Evolutionary conservation across 2,888 invertebrate genomes (phyloP).

Genomic region (Diploptera punctata): DNA sequence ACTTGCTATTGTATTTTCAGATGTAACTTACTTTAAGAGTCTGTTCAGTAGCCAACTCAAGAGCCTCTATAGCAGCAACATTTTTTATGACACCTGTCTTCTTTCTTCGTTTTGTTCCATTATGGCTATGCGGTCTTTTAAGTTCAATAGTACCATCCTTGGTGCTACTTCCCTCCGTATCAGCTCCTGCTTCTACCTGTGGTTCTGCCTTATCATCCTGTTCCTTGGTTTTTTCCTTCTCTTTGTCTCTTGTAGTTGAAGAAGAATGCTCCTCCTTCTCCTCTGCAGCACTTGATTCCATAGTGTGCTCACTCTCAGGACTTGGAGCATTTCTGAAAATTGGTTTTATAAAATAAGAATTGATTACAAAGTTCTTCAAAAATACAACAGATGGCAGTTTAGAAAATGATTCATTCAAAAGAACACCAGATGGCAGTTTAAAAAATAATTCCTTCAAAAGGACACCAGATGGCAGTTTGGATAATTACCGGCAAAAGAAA

Average conservation of each 20-base stretch:
- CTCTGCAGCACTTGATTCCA: constrained; percentile 9
- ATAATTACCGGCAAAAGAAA: too few species aligned
- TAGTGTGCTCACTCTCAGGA: constrained; percentile 22
- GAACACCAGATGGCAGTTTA: too few species aligned
- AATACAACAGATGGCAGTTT: too few species aligned
- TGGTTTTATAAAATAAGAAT: too few species aligned
- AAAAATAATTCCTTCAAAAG: too few species aligned
- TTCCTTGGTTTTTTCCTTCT: constrained; percentile 46
- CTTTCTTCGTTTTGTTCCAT: constrained; percentile 48
- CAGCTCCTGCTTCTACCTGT: constrained; percentile 43
- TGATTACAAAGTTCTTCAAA: too few species aligned
- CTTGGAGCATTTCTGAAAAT: constrained; percentile 8
- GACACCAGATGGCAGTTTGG: too few species aligned
- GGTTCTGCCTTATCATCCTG: constrained; percentile 45
- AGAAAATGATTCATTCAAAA: too few species aligned
- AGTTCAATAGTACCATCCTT: constrained; percentile 43
- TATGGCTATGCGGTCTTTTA: constrained; percentile 17
- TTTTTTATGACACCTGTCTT: constrained; percentile 60
- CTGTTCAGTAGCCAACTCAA: constrained; percentile 76
- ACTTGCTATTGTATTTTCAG: too few species aligned
- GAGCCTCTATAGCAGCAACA: constrained; percentile 68
- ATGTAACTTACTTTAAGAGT: constrained; percentile 63
- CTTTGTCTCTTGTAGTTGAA: constrained; percentile 39
- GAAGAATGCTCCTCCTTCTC: constrained; percentile 46
- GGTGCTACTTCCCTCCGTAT: constrained; percentile 22